Base-by-base conservation (phyloP, 2,888 invertebrate genomes). In the Eledone cirrhosa region DNA sequence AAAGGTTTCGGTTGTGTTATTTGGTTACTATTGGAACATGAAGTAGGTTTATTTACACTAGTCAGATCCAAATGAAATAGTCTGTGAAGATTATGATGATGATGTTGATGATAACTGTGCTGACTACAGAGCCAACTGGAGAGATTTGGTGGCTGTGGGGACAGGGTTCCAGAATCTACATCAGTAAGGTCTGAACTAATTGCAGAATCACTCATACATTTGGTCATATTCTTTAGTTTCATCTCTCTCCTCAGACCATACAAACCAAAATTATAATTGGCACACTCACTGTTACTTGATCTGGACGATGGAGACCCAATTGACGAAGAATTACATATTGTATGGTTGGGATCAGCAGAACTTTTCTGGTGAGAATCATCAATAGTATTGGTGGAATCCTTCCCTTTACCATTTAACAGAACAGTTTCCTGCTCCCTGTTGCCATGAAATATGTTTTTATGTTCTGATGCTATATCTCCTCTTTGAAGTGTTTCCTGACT, bases 141-240 rank as follows among this genome's bases (percentile, higher is more conserved):
- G 4, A 72, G 14, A 19, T 76, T 41, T 29, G 47, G 24, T 48
- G 76, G 76, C 48, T 59, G 80, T 22, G 87, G 87, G 2, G 87
- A 87, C 5, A 84, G 77, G 67, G 84, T 83, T 29, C 84, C 80
- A 11, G 87, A 86, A 65, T 88, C 88, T 41, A 84, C 82, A 81
- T 88, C 88, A 24, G 88, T 88, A 80, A 82, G 88, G 80, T 88
- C 89, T 33, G 88, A 89, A 80, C 88, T 87, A 22, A 89, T 88
- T 22, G 89, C 89, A 2, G 89, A 89, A 77, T 89, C 89, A 83
- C 88, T 88, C 41, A 85, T 79, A 77, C 86, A 86, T 29, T 86
- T 81, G 4, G 83, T 81, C 77, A 83, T 80, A n/a, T 80, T 79
- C 53, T 86, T 82, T 24, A 87, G 79, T 47, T 81, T 82, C 3